Evolutionary conservation across 2,113 vertebrate genomes (phyloP).

Genomic region (Pycnonotus jocosus): DNA sequence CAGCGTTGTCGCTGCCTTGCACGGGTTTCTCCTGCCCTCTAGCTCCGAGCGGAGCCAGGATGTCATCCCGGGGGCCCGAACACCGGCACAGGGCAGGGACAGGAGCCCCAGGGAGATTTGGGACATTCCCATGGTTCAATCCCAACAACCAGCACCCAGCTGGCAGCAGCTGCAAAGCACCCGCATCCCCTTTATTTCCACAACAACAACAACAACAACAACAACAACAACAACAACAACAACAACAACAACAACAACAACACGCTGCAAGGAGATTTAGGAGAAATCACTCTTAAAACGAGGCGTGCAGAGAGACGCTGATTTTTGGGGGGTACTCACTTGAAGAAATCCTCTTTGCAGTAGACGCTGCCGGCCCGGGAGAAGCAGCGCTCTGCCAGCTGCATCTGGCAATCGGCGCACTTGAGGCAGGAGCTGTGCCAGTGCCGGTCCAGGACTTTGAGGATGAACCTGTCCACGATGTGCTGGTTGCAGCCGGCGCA

Average conservation of each 20-base stretch:
- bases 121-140: background rate
- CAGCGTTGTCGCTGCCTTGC: background rate
- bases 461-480: slow-evolving; percentile 98
- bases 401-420: slow-evolving; percentile 94
- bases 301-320: rapidly evolving
- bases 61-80: rapidly evolving
- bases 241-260: too few species aligned
- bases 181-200: background rate
- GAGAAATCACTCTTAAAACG: rapidly evolving
- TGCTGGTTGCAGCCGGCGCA: slow-evolving; percentile 97
- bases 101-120: background rate
- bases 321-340: slow-evolving; percentile 75
- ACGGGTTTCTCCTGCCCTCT: slow-evolving; percentile 36
- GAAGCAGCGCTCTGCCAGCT: slow-evolving; percentile 95
- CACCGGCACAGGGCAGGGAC: rapidly evolving
- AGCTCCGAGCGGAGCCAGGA: background rate
- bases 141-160: background rate
- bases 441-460: slow-evolving; percentile 97
- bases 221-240: too few species aligned
- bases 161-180: background rate
- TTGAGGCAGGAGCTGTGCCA: slow-evolving; percentile 99
- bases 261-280: background rate
- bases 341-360: slow-evolving; percentile 99
- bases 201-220: too few species aligned
- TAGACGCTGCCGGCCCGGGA: slow-evolving; percentile 92